Base-by-base conservation (phyloP, 1,140 invertebrate species). In the Drosophila cardini region DNA sequence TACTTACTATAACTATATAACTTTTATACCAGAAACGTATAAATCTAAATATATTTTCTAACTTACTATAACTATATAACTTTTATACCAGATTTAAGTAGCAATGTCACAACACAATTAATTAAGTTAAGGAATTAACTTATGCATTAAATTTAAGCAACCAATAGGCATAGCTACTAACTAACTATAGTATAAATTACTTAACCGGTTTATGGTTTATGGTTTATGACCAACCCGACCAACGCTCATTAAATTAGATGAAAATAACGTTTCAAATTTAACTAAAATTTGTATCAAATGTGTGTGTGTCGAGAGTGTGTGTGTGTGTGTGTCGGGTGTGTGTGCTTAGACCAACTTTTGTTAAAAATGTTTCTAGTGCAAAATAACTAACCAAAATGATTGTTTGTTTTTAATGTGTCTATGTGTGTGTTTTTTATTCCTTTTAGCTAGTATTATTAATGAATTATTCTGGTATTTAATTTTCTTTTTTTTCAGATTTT, bases 191-290 rank as follows among this genome's bases (percentile, higher is more conserved):
- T 63, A 72, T 62, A 55, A 50, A 48, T 52, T 58, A 82, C 45
- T 75, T 61, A 85, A 87, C 82, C 72, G 82, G 83, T 86, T 87
- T 68, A 64, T 73, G 73, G 83, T 86, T 87, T 68, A 64, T 73
- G 73, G 46, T 52, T 71, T 75, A 64, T 68, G 63, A 45, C 67
- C 76, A 58, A 58, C 73, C 69, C 79, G 21, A 26, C 21, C 21
- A 26, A 26, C 76, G 69, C 80, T 71, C 74, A 71, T 76, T 71
- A 87, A 86, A 87, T 87, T 86, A 76, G 79, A 82, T 79, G 70
- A 79, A 83, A 13, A 62, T 72, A 76, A 56, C 83, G 57, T 64
- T 75, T 79, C 42, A 38, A 64, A 68, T 58, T 84, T 72, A 76
- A 72, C 75, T 78, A 46, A 48, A 58, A 62, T 84, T 77, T 63